phyloP scores from a whole-genome alignment of 2,888 invertebrate genomes.

The Sclerodermus sp. region DNA sequence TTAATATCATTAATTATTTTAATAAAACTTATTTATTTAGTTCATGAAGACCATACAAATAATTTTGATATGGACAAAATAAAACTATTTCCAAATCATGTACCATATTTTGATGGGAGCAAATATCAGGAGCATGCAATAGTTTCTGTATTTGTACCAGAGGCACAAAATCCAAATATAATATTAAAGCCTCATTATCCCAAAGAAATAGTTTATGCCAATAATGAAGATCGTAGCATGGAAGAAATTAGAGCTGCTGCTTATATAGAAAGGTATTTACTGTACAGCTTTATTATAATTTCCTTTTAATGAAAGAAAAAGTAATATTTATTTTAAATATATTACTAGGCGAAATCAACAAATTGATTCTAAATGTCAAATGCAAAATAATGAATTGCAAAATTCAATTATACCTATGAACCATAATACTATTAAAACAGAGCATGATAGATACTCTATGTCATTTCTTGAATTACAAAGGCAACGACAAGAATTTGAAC shows the following conservation, averaged over 20 bases:
- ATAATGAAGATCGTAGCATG: conserved; percentile 72
- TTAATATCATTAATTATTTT: background rate
- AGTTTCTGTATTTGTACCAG: conserved; percentile 46
- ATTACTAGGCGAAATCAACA: conserved; percentile 11
- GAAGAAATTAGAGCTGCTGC: conserved; percentile 73
- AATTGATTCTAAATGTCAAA: conserved; percentile 15
- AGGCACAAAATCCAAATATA: conserved; percentile 41
- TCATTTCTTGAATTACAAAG: conserved; percentile 30
- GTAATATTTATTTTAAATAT: background rate
- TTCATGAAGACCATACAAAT: conserved; percentile 65
- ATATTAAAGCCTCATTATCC: conserved; percentile 48
- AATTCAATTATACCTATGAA: background rate
- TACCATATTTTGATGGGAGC: conserved; percentile 44
- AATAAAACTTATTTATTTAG: conserved; percentile 50
- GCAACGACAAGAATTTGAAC: conserved; percentile 31
- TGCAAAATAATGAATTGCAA: conserved; percentile 13
- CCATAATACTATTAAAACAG: conserved; percentile 18
- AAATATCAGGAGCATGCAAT: conserved; percentile 39
- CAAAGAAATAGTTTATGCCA: conserved; percentile 61
- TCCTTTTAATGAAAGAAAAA: background rate
- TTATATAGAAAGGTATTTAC: conserved; percentile 55
- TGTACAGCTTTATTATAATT: background rate
- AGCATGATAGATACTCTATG: conserved; percentile 22
- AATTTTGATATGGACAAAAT: conserved; percentile 40
- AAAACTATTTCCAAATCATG: conserved; percentile 48